A percentile compares a stretch with the other conserved stretches of the same genome.
Conservation (phyloP, 53 echinoderm and acorn worm genomes). For the Holothuria leucospilota region DNA sequence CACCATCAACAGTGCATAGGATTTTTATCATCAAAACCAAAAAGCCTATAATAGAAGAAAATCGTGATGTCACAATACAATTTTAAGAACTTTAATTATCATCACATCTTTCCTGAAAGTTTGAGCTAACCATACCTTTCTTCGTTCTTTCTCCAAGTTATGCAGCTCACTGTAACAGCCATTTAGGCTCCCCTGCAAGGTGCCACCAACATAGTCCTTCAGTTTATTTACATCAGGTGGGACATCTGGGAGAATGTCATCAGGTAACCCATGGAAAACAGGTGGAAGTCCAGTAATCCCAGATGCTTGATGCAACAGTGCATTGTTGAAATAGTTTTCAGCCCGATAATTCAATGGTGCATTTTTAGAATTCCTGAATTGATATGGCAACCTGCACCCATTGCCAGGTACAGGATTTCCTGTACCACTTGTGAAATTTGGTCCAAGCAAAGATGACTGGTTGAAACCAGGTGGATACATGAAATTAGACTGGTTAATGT, state of each 20-base stretch:
- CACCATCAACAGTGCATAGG: too few species aligned
- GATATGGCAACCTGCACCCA: not conserved
- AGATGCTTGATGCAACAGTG: constrained; percentile 30
- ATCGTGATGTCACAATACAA: too few species aligned
- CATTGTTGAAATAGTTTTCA: constrained; percentile 1
- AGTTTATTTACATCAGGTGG: not conserved
- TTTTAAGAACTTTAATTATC: too few species aligned
- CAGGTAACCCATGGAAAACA: not conserved
- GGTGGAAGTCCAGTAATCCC: constrained; percentile 37
- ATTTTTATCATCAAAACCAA: too few species aligned
- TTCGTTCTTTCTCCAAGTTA: constrained; percentile 63
- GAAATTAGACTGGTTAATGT: not conserved
- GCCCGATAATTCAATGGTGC: not conserved
- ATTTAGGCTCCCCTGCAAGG: constrained; percentile 30
- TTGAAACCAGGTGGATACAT: not conserved
- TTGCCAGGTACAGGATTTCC: not conserved
- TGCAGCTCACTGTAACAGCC: constrained; percentile 55
- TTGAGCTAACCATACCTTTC: constrained; percentile 40
- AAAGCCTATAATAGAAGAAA: too few species aligned
- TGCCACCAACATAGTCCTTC: constrained; percentile 32
- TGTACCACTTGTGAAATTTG: not conserved
- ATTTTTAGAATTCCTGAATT: not conserved
- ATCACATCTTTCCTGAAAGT: too few species aligned
- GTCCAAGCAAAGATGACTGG: constrained; percentile 11
- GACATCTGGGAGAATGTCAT: not conserved